A percentile compares a stretch with the other conserved stretches of the same genome.
phyloP scores from a whole-genome alignment of 2,113 vertebrate species.

The Atrichornis clamosus region DNA sequence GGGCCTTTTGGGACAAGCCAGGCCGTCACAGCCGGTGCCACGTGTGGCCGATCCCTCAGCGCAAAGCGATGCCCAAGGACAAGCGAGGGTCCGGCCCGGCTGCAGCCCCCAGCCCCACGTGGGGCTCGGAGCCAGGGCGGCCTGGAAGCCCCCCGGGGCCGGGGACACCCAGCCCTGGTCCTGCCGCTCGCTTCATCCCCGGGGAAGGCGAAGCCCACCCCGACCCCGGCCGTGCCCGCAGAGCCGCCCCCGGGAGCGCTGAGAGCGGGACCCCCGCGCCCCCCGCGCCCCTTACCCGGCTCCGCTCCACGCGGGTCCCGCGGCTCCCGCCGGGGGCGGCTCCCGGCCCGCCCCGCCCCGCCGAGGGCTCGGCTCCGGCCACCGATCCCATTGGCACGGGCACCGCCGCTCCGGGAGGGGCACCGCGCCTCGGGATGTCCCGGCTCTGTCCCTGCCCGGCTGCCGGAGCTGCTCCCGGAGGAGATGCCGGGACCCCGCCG shows the following conservation, averaged over 20 bases:
- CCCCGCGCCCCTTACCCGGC: not conserved
- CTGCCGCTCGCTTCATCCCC: not conserved
- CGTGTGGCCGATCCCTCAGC: not conserved
- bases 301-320: not conserved
- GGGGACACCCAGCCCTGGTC: not conserved
- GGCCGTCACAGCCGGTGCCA: fast-evolving
- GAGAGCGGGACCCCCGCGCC: not conserved
- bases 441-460: not conserved
- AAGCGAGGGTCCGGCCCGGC: fast-evolving
- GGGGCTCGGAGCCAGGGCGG: not conserved
- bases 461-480: not conserved
- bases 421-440: not conserved
- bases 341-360: conserved; percentile 7
- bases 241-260: not conserved
- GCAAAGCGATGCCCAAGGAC: not conserved
- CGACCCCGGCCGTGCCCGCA: not conserved
- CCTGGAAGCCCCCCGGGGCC: not conserved
- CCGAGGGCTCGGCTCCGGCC: conserved; percentile 71
- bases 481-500: not conserved
- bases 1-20: not conserved
- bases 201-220: not conserved
- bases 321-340: conserved; percentile 34
- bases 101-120: not conserved
- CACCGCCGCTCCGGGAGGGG: not conserved
- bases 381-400: conserved; percentile 54